These are phyloP conservation scores for Kryptolebias ocellatus DNA, from an alignment of 2,797 vertebrate genomes.

Conservation along the genomic window DNA sequence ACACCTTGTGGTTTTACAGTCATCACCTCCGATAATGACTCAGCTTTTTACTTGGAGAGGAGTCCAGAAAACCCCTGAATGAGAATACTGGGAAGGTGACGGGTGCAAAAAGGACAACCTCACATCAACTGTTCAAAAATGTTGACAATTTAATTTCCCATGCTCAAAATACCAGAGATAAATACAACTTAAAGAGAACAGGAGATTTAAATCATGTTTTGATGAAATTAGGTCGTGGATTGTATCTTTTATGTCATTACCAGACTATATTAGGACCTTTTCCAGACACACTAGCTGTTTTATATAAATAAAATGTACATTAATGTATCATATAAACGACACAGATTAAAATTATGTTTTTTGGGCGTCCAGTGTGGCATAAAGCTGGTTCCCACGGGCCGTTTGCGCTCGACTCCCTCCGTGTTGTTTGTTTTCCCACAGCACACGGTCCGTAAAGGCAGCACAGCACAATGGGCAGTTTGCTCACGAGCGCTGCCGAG, in stretches of 20 bases:
- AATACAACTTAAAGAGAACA: neutral
- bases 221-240: neutral
- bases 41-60: neutral
- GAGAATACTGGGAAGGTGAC: slow-evolving; percentile 5
- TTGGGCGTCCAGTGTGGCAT: accelerated
- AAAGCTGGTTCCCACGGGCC: accelerated
- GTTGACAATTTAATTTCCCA: too few relatives aligned
- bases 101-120: slow-evolving; percentile 36
- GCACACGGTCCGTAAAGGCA: slow-evolving; percentile 40
- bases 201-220: neutral
- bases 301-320: too few relatives aligned
- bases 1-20: neutral
- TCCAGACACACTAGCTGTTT: too few relatives aligned
- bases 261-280: too few relatives aligned
- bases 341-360: neutral
- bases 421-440: neutral
- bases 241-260: too few relatives aligned
- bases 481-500: slow-evolving; percentile 31
- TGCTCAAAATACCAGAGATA: neutral
- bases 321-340: too few relatives aligned
- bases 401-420: neutral
- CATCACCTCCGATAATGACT: slow-evolving; percentile 1
- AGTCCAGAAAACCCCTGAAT: neutral
- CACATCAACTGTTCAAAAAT: too few relatives aligned
- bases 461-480: slow-evolving; percentile 20